Percentiles rank a stretch among this genome's conserved stretches.
These are phyloP conservation scores for Reticulitermes speratus DNA, from an alignment of 1,140 invertebrate species.

Conservation along the genomic window DNA sequence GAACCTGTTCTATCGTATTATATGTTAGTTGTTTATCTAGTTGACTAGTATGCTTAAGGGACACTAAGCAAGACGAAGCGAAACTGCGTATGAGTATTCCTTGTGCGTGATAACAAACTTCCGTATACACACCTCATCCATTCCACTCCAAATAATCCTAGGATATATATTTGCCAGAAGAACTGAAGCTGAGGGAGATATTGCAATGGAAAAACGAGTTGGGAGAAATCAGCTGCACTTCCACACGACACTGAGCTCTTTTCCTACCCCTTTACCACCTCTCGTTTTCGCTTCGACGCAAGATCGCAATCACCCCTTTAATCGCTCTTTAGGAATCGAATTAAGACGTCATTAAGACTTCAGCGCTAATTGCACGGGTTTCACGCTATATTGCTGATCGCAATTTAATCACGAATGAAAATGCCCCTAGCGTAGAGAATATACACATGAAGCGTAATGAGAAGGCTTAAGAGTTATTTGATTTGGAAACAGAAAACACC, in stretches of 20 bases:
- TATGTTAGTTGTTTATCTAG: no score
- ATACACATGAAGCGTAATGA: neutral
- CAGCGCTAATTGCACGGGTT: neutral
- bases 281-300: neutral
- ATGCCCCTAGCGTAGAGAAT: neutral
- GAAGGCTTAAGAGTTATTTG: neutral
- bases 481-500: neutral
- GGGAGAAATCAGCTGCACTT: neutral
- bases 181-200: no score
- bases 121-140: no score
- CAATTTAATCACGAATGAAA: neutral
- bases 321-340: slow-evolving; percentile 15
- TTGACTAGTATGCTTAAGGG: no score
- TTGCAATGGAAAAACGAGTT: no score
- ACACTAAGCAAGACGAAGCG: no score
- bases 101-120: no score
- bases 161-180: no score
- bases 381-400: neutral
- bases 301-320: neutral
- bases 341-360: slow-evolving; percentile 9
- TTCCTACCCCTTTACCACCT: neutral
- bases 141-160: no score
- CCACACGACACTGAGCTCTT: neutral
- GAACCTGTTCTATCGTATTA: no score
- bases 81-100: no score